Evolutionary conservation across 2,797 vertebrate genomes (phyloP), one percentile per base, ranked within the genome.

Genomic region (Danio kyathit): DNA sequence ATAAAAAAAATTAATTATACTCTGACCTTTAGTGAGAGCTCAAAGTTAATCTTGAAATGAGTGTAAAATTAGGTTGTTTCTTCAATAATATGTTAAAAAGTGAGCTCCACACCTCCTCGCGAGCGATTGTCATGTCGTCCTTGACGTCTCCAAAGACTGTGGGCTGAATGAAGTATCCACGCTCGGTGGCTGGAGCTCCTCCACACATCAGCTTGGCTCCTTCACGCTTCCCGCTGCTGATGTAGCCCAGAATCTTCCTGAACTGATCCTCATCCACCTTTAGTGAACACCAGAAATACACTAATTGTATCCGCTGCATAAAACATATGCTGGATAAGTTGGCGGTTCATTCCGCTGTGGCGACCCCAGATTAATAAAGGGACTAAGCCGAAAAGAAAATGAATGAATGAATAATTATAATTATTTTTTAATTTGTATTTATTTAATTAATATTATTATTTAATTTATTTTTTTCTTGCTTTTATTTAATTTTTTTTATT

Each of bases 151-250:
- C 95, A 5, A 99, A 99, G 57, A 99, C 91, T 0, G 98, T 99
- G 2, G 98, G 98, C 85, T 99, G 97, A 91, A 99, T 96, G 86
- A 97, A 99, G 86, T 96, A 99, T 13, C 98, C 98, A 19, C 92
- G 91, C 81, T 99, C 96, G 0, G 95, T 95, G 7, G 97, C 98
- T 0, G 90, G 89, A 3, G 89, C 95, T 5, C 98, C 98, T 4
- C 98, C 98, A 70, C 96, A 98, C 91, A 99, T 92, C 75, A 99
- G 92, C 84, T 96, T 97, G 4, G 97, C 98, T 14, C 98, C 98
- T 82, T 99, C 97, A 7, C 89, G 87, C 88, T 97, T 96, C 38
- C 98, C 98, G 0, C 76, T 88, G 76, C 90, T 92, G 83, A 99
- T 98, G 86, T 97, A 99, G 48, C 97, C 96, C 0, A 99, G 92